Conservation (phyloP, 2,888 invertebrate genomes). For the Mycogona germanica region DNA sequence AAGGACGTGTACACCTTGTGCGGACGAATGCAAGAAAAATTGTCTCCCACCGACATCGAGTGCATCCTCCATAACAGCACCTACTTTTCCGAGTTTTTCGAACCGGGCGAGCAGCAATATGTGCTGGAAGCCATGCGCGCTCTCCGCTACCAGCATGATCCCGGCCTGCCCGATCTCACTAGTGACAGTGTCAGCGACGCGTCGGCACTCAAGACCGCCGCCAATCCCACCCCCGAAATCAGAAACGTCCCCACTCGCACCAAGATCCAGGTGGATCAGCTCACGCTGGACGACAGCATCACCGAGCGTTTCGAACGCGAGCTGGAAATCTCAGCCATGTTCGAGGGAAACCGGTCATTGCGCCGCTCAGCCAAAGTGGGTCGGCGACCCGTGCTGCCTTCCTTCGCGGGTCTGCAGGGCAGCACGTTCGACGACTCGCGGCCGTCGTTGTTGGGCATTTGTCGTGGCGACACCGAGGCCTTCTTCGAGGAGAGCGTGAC, state of each 20-base stretch:
- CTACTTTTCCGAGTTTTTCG: slow-evolving; percentile 28
- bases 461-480: slow-evolving; percentile 1
- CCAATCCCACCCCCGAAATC: neutral
- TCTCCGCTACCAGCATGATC: too few species aligned
- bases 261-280: slow-evolving; percentile 4
- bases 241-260: too few species aligned
- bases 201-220: neutral
- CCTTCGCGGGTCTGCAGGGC: neutral
- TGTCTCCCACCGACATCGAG: slow-evolving; percentile 30
- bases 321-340: slow-evolving; percentile 5
- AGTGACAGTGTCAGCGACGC: neutral
- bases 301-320: slow-evolving; percentile 14
- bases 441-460: neutral
- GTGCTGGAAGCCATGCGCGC: too few species aligned
- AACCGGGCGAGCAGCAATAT: slow-evolving; percentile 24
- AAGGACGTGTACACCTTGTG: slow-evolving; percentile 30
- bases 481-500: slow-evolving; percentile 3
- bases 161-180: too few species aligned
- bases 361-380: neutral
- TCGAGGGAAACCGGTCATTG: slow-evolving; percentile 9
- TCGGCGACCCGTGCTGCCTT: too few species aligned
- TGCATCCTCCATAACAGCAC: slow-evolving; percentile 30
- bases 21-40: slow-evolving; percentile 29
- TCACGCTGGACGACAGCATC: slow-evolving; percentile 9
- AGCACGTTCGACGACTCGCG: neutral